These are phyloP conservation scores for Mesocentrotus franciscanus DNA, from an alignment of 53 echinoderm and acorn worm genomes.

Conservation along the genomic window DNA sequence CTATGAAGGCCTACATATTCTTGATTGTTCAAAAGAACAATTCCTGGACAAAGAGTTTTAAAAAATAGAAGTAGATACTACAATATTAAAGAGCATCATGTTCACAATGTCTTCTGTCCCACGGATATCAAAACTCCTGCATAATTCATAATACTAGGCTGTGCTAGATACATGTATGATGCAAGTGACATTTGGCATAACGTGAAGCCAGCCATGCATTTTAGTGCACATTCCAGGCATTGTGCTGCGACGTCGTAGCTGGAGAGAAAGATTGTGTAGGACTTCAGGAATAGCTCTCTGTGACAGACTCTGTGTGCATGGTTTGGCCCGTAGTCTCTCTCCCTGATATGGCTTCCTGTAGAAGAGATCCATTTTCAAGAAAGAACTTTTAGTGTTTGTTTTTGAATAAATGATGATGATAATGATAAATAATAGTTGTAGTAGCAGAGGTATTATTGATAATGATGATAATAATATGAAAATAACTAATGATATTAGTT, in stretches of 20 bases:
- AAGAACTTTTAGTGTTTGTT: not conserved
- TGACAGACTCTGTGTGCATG: not conserved
- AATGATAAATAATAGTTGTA: too few relatives aligned
- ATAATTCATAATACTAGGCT: not conserved
- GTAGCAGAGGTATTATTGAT: too few relatives aligned
- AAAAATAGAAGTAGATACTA: too few relatives aligned
- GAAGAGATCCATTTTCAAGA: not conserved
- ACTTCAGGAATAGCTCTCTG: not conserved
- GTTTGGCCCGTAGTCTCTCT: not conserved
- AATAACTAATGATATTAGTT: too few relatives aligned
- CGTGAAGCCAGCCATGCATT: slow-evolving; percentile 59
- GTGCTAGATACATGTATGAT: not conserved
- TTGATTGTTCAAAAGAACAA: too few relatives aligned
- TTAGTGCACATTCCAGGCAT: slow-evolving; percentile 62
- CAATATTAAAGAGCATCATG: not conserved
- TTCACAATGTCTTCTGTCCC: not conserved
- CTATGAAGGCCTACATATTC: too few relatives aligned
- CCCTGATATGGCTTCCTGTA: not conserved
- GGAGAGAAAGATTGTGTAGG: slow-evolving; percentile 37
- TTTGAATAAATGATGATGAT: too few relatives aligned
- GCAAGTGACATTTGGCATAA: slow-evolving; percentile 45
- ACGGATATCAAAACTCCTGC: slow-evolving; percentile 15
- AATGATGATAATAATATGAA: too few relatives aligned
- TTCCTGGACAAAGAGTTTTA: too few relatives aligned
- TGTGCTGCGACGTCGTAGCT: slow-evolving; percentile 30